Base-by-base conservation (phyloP, 2,888 invertebrate species). In the Synergus gifuensis region DNA sequence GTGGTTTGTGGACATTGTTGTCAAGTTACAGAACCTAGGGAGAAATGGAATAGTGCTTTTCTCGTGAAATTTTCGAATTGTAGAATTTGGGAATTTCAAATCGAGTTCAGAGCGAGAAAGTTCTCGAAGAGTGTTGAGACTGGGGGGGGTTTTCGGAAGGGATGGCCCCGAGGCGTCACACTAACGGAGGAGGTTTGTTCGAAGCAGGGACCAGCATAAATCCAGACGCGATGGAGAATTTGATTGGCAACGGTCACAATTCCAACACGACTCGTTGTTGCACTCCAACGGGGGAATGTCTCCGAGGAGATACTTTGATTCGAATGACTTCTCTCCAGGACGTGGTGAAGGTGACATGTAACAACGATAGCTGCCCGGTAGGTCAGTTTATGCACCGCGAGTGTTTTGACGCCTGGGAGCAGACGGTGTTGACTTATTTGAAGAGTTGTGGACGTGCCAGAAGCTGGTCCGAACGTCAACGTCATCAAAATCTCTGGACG, bases 361-460 rank as follows among this genome's bases (percentile, higher is more conserved):
- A 98, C 94, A 98, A 98, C 93, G 98, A 98, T 91, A 95, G 95
- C 90, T 99, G 99, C 93, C 94, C 94, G 83, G 94, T 95, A 89
- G 98, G 98, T 83, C 96, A 96, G 92, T 98, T 96, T 92, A 98
- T 99, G 98, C 99, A 99, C 94, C 95, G 96, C 86, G 97, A 97
- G 92, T 99, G 98, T 93, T 98, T 98, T 93, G 97, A 98, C 86
- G 95, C 96, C 87, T 99, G 98, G 98, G 98, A 99, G 93, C 96
- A 96, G 92, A 95, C 96, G 58, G 97, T 98, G 80, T 94, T 98
- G 86, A 96, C 96, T 77, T 98, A 97, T 90, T 94, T 99, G 82
- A 97, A 98, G 92, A 96, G 97, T 54, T 97, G 97, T 93, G 98
- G 98, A 76, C 94, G 98, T 54, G 98, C 98, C 4, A 94, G 98